phyloP scores from a whole-genome alignment of 2,888 invertebrate genomes.

The Pollenia labialis region DNA sequence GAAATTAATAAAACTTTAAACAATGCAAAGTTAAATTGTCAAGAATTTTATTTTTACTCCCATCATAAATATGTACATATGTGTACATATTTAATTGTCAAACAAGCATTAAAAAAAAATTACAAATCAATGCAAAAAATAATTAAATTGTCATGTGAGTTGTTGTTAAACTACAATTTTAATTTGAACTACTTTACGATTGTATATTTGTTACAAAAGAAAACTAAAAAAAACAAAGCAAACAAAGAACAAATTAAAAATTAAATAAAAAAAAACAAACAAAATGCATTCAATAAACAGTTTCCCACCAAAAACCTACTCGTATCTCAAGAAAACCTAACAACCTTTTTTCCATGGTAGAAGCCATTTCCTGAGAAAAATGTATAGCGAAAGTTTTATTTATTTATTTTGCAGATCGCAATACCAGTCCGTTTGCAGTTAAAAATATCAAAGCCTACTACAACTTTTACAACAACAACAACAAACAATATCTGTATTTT shows the following conservation, averaged over 20 bases:
- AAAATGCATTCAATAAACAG: constrained; percentile 48
- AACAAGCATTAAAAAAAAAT: neutral
- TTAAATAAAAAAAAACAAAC: neutral
- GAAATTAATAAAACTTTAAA: neutral
- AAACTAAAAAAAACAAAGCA: constrained; percentile 25
- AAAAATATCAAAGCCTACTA: neutral
- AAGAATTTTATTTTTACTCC: constrained; percentile 4
- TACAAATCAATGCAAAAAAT: constrained; percentile 6
- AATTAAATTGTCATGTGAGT: constrained; percentile 75
- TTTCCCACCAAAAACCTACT: constrained; percentile 66
- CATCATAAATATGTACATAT: neutral
- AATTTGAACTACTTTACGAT: constrained; percentile 39
- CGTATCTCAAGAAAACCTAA: constrained; percentile 47
- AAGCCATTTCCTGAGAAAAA: constrained; percentile 69
- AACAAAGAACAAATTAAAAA: neutral
- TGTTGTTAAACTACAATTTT: constrained; percentile 65
- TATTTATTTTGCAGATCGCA: constrained; percentile 31
- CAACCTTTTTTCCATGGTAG: constrained; percentile 19
- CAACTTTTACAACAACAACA: too few relatives aligned
- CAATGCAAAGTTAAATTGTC: constrained; percentile 20
- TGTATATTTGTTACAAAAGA: constrained; percentile 22
- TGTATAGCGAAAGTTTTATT: constrained; percentile 68
- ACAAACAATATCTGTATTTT: too few relatives aligned
- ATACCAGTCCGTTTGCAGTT: neutral
- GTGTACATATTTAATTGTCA: neutral